Percentiles rank a stretch among this genome's conserved stretches.
Conservation (phyloP, 2,113 vertebrate genomes). For the Conger conger region DNA sequence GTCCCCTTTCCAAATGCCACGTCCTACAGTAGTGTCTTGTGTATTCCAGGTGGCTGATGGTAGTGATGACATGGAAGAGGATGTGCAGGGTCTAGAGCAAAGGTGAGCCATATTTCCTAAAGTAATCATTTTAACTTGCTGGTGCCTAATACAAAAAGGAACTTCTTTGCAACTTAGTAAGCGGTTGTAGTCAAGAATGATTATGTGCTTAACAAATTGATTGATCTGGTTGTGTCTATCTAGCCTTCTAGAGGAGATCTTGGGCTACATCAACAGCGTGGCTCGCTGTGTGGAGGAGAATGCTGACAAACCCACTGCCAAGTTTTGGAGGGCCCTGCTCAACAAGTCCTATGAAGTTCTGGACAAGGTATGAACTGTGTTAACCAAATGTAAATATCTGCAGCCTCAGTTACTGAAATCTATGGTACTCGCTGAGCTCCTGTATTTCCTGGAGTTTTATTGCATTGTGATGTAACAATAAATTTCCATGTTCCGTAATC, state of each 20-base stretch:
- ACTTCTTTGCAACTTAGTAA: background rate
- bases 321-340: conserved; percentile 94
- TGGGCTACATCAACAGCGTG: conserved; percentile 81
- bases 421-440: background rate
- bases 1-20: background rate
- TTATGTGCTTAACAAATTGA: background rate
- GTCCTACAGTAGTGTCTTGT: background rate
- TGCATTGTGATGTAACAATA: background rate
- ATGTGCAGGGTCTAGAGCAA: conserved; percentile 68
- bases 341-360: conserved; percentile 87
- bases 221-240: conserved; percentile 10
- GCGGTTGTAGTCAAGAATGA: background rate
- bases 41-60: conserved; percentile 57
- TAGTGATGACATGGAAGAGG: conserved; percentile 2
- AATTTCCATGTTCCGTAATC: background rate
- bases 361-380: conserved; percentile 78
- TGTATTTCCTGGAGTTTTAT: background rate
- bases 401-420: background rate
- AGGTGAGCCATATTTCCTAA: conserved; percentile 49
- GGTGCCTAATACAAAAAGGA: background rate
- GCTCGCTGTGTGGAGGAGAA: conserved; percentile 85
- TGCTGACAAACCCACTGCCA: conserved; percentile 79
- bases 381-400: background rate
- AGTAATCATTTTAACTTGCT: background rate
- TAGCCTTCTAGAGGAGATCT: conserved; percentile 85